Percentiles rank a stretch among this genome's conserved stretches.
Conservation (phyloP, 2,113 vertebrate genomes). For the Ceuthmochares aereus region DNA sequence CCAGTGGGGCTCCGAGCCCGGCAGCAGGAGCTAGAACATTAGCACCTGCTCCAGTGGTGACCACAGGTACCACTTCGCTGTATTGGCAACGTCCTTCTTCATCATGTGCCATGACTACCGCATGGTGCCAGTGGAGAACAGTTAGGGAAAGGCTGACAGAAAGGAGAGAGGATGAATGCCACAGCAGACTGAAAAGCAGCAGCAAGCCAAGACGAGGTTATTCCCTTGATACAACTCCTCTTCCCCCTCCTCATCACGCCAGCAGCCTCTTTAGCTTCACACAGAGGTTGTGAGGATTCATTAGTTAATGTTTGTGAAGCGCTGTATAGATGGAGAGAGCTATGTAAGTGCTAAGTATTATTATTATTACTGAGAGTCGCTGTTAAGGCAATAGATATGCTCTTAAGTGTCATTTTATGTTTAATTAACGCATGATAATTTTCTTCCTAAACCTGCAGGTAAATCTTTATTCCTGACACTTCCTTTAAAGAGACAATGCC, state of each 20-base stretch:
- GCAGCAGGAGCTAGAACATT: background rate
- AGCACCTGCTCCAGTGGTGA: background rate
- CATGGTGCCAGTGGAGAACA: background rate
- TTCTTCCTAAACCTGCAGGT: slow-evolving; percentile 65
- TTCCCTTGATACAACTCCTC: background rate
- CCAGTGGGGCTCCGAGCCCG: accelerated
- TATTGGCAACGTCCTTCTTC: background rate
- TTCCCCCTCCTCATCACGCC: background rate
- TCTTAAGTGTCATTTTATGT: slow-evolving; percentile 74
- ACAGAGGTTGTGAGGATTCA: slow-evolving; percentile 40
- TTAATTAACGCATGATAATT: slow-evolving; percentile 74
- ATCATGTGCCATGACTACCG: accelerated
- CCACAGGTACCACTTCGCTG: accelerated
- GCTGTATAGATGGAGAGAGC: slow-evolving; percentile 45
- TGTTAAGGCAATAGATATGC: slow-evolving; percentile 75
- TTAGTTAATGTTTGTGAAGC: slow-evolving; percentile 72
- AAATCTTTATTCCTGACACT: slow-evolving; percentile 64
- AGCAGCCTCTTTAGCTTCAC: slow-evolving; percentile 28
- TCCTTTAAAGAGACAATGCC: slow-evolving; percentile 54
- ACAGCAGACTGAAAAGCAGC: background rate
- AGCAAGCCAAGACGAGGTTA: background rate
- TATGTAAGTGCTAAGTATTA: slow-evolving; percentile 69
- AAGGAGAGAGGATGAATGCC: background rate
- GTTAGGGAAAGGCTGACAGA: background rate
- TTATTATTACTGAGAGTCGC: slow-evolving; percentile 68